Conservation (phyloP, 2,113 vertebrate genomes). For the Apteryx owenii region DNA sequence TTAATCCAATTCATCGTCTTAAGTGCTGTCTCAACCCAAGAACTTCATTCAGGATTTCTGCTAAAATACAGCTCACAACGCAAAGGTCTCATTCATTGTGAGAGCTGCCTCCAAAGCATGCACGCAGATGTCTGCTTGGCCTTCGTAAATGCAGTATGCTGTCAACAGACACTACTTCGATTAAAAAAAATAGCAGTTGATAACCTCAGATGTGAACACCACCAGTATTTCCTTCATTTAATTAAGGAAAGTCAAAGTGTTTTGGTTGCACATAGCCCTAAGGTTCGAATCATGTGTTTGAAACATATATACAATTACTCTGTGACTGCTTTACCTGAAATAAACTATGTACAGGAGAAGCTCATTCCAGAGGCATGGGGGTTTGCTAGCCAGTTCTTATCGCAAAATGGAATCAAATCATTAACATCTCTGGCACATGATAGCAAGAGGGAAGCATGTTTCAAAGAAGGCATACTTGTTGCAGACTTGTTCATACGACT, state of each 20-base stretch:
- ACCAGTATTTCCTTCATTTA: not conserved
- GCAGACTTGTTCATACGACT: not conserved
- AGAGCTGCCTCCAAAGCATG: fast-evolving
- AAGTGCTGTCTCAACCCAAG: not conserved
- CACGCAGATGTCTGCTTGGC: not conserved
- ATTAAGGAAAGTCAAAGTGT: not conserved
- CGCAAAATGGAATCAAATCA: not conserved
- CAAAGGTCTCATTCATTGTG: not conserved
- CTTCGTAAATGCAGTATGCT: not conserved
- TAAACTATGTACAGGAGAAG: not conserved
- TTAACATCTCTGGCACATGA: fast-evolving
- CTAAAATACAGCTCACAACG: not conserved
- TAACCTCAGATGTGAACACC: not conserved
- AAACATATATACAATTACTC: not conserved
- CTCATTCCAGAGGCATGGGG: not conserved
- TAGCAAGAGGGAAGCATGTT: not conserved
- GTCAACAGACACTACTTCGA: not conserved
- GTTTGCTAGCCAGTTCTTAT: not conserved
- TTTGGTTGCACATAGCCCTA: not conserved
- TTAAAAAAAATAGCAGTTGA: not conserved
- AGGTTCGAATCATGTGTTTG: fast-evolving
- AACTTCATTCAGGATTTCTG: not conserved
- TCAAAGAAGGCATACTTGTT: not conserved
- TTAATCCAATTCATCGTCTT: conserved; percentile 24
- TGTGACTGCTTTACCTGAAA: not conserved